phyloP scores from a whole-genome alignment of 2,888 invertebrate genomes.

The Heliconius erato region DNA sequence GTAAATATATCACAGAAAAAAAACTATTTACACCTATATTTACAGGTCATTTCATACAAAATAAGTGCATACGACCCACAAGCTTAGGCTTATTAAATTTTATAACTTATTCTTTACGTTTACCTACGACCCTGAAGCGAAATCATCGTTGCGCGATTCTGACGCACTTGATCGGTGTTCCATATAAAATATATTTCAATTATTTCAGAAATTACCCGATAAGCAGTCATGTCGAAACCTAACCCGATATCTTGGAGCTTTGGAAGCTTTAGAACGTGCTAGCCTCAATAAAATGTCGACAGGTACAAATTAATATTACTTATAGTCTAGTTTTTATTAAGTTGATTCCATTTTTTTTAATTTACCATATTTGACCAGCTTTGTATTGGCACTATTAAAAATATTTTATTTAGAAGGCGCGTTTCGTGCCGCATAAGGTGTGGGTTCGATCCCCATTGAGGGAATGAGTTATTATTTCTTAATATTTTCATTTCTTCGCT shows the following conservation, averaged over 20 bases:
- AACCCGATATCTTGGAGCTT: conserved; percentile 75
- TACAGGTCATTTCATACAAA: not conserved
- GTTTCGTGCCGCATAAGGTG: no score
- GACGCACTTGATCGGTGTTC: no score
- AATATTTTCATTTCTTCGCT: no score
- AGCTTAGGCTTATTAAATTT: no score
- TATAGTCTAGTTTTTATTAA: not conserved
- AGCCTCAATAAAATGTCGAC: conserved; percentile 77
- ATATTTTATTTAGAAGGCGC: no score
- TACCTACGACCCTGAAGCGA: not conserved
- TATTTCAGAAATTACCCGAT: conserved; percentile 77
- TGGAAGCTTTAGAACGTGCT: conserved; percentile 74
- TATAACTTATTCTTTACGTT: no score
- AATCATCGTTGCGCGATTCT: not conserved
- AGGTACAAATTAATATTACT: conserved; percentile 57
- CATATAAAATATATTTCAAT: not conserved
- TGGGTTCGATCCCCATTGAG: no score
- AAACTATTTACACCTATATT: no score
- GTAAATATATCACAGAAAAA: no score
- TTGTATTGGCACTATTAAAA: not conserved
- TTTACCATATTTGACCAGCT: not conserved
- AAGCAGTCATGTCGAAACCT: conserved; percentile 79
- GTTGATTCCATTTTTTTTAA: not conserved
- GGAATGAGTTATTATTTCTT: no score
- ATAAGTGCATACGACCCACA: not conserved